phyloP scores from a whole-genome alignment of 2,797 vertebrate species.

The Tragopan temminckii region DNA sequence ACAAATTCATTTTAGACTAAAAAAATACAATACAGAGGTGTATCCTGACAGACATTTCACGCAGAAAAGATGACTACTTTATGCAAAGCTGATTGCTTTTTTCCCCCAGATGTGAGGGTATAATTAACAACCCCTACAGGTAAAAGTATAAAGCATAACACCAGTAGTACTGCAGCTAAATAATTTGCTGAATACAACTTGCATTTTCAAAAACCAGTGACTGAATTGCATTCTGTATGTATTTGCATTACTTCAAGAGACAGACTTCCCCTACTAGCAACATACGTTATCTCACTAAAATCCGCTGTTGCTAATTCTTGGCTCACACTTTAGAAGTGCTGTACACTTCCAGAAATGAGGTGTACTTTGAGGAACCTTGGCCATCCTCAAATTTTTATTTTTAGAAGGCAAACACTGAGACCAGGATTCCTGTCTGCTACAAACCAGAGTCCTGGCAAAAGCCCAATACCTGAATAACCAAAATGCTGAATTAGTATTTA shows the following conservation, averaged over 20 bases:
- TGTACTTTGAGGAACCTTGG: rapidly evolving
- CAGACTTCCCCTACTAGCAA: not conserved
- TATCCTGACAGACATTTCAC: not conserved
- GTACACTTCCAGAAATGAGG: not conserved
- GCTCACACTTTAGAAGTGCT: not conserved
- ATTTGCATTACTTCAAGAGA: not conserved
- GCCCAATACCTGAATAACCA: not conserved
- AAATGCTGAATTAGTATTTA: not conserved
- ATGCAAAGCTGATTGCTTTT: not conserved
- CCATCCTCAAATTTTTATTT: not conserved
- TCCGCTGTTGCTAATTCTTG: not conserved
- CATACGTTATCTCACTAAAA: not conserved
- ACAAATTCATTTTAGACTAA: constrained; percentile 12
- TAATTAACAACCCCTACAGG: not conserved
- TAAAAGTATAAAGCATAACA: not conserved
- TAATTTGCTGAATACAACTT: not conserved
- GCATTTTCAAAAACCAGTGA: not conserved
- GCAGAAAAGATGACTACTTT: not conserved
- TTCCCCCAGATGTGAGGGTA: not conserved
- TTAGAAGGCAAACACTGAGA: not conserved
- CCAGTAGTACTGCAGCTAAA: not conserved
- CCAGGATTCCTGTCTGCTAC: not conserved
- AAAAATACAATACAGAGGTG: constrained; percentile 8
- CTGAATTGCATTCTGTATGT: not conserved
- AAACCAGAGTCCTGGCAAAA: not conserved